Conservation (phyloP, 1,140 invertebrate genomes). For the Drosophila quadrilineata region DNA sequence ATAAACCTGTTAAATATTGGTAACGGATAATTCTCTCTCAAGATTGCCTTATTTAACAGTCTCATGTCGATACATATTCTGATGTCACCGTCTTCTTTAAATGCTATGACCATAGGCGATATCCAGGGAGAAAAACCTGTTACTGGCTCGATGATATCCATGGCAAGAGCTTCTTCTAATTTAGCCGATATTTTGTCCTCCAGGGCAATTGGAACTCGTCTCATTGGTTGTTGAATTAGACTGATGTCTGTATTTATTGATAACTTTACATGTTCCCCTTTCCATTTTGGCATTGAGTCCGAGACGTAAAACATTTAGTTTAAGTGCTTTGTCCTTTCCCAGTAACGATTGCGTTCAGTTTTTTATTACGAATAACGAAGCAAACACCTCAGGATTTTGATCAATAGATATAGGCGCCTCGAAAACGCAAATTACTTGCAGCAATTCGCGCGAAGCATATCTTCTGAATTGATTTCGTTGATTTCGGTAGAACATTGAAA, state of each 20-base stretch:
- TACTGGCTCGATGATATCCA: slow-evolving; percentile 48
- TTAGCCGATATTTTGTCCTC: slow-evolving; percentile 21
- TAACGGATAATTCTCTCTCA: slow-evolving; percentile 23
- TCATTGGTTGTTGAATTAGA: slow-evolving; percentile 22
- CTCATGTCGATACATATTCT: slow-evolving; percentile 34
- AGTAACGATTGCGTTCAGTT: neutral
- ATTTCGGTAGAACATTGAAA: too few relatives aligned
- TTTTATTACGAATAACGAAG: too few relatives aligned
- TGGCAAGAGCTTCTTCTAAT: slow-evolving; percentile 35
- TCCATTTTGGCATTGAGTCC: neutral
- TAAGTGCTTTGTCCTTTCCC: neutral
- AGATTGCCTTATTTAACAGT: slow-evolving; percentile 23
- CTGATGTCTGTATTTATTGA: slow-evolving; percentile 2
- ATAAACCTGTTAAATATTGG: slow-evolving; percentile 24
- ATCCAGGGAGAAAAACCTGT: slow-evolving; percentile 27
- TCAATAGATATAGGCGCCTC: too few relatives aligned
- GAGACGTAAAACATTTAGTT: slow-evolving; percentile 13
- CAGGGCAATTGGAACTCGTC: slow-evolving; percentile 12
- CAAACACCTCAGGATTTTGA: too few relatives aligned
- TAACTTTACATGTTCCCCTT: neutral
- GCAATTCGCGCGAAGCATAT: too few relatives aligned
- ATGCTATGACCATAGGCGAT: slow-evolving; percentile 22
- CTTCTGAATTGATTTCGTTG: too few relatives aligned
- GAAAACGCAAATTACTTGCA: too few relatives aligned
- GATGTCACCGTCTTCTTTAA: slow-evolving; percentile 24